A percentile compares a stretch with the other conserved stretches of the same genome.
These are phyloP conservation scores for Catharus bicknelli DNA, from an alignment of 2,113 vertebrate species.

Conservation along the genomic window DNA sequence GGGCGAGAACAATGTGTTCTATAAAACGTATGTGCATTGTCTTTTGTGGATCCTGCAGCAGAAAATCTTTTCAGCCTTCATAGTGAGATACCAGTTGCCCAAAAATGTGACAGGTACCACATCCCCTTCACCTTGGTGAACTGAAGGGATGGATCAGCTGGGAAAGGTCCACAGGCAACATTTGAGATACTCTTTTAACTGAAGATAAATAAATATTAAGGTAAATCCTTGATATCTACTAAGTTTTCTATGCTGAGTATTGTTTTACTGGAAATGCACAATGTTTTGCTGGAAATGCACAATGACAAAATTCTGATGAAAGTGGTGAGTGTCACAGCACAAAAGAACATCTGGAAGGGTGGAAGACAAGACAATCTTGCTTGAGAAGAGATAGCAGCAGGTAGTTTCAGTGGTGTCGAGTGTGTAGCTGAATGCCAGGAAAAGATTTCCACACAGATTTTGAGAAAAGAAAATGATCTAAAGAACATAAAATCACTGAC, in stretches of 20 bases:
- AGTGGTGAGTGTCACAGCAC: not conserved
- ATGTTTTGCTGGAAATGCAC: not conserved
- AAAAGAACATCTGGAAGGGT: not conserved
- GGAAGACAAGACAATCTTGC: not conserved
- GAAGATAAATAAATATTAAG: not conserved
- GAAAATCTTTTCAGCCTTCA: not conserved
- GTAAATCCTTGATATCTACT: not conserved
- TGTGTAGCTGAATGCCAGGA: not conserved
- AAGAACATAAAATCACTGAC: not conserved
- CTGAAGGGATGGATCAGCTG: not conserved
- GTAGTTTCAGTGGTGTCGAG: not conserved
- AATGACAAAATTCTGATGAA: not conserved
- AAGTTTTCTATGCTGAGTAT: accelerated
- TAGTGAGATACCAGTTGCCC: not conserved
- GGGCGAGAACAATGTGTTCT: not conserved
- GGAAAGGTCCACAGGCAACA: not conserved
- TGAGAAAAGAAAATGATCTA: not conserved
- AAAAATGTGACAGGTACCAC: accelerated
- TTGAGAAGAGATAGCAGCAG: not conserved
- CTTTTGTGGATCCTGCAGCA: not conserved
- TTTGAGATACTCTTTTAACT: not conserved
- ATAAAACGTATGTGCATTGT: not conserved
- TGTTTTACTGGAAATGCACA: not conserved
- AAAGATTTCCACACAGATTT: not conserved
- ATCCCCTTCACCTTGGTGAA: accelerated